A percentile compares a stretch with the other conserved stretches of the same genome.
Evolutionary conservation across 2,888 invertebrate species (phyloP).

Genomic region (Protonemura montana): DNA sequence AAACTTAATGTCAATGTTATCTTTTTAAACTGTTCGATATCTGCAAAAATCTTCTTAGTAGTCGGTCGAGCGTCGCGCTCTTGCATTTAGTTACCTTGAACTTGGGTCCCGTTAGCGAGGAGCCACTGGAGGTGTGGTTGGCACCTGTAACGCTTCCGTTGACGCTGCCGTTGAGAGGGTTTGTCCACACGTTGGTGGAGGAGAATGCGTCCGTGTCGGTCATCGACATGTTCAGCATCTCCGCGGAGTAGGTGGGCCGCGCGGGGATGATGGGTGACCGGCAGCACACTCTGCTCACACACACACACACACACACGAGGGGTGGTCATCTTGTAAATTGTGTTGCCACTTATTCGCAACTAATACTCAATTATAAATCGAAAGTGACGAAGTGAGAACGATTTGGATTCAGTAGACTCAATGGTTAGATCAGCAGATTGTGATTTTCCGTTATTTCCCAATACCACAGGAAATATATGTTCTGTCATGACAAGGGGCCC

Average conservation of each 20-base stretch:
- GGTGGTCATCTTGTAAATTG: too few relatives aligned
- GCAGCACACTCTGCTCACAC: constrained; percentile 73
- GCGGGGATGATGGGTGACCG: constrained; percentile 84
- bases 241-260: constrained; percentile 74
- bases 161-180: constrained; percentile 59
- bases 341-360: too few relatives aligned
- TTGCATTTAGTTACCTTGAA: constrained; percentile 51
- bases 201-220: constrained; percentile 54
- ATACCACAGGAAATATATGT: too few relatives aligned
- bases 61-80: too few relatives aligned
- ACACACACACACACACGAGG: not conserved
- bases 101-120: constrained; percentile 52
- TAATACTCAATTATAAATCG: too few relatives aligned
- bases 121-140: constrained; percentile 48
- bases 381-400: too few relatives aligned
- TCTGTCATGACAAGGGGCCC: too few relatives aligned
- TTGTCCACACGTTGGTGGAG: constrained; percentile 75
- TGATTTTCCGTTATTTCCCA: constrained; percentile 32
- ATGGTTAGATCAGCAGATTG: not conserved
- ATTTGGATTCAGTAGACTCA: too few relatives aligned
- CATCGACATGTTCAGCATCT: constrained; percentile 57
- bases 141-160: not conserved
- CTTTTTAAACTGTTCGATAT: too few relatives aligned
- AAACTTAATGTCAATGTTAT: too few relatives aligned
- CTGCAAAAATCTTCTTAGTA: too few relatives aligned